These are phyloP conservation scores for Grus americana DNA, from an alignment of 2,113 vertebrate genomes.

Conservation along the genomic window DNA sequence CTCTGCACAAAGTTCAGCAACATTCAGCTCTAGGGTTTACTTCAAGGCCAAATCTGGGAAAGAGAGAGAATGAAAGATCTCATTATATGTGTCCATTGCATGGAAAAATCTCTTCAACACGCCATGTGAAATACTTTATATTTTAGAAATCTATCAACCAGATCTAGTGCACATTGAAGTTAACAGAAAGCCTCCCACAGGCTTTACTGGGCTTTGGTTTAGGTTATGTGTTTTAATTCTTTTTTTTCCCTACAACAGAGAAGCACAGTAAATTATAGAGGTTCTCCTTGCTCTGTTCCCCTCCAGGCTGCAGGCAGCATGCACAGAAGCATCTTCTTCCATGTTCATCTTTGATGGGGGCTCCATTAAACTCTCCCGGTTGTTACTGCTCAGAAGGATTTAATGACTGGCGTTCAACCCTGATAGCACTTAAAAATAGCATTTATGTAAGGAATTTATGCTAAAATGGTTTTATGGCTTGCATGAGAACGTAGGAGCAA, in stretches of 20 bases:
- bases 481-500: background rate
- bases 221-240: slow-evolving; percentile 51
- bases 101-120: slow-evolving; percentile 40
- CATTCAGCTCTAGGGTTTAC: background rate
- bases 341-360: slow-evolving; percentile 31
- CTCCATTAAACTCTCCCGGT: slow-evolving; percentile 25
- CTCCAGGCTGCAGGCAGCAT: slow-evolving; percentile 24
- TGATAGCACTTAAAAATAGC: slow-evolving; percentile 13
- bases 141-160: slow-evolving; percentile 49
- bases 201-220: slow-evolving; percentile 41
- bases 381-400: slow-evolving; percentile 40
- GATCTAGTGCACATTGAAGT: slow-evolving; percentile 33
- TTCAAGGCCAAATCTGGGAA: slow-evolving; percentile 9
- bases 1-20: background rate
- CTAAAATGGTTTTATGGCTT: slow-evolving; percentile 1
- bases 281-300: slow-evolving; percentile 41
- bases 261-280: slow-evolving; percentile 46
- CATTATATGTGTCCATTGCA: background rate
- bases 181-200: slow-evolving; percentile 57
- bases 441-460: background rate
- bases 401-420: slow-evolving; percentile 22
- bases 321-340: slow-evolving; percentile 35
- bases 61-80: slow-evolving; percentile 20
- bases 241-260: slow-evolving; percentile 33
- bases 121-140: slow-evolving; percentile 19